Conservation (phyloP, 2,113 vertebrate species). For the Boulengerochromis microlepis region DNA sequence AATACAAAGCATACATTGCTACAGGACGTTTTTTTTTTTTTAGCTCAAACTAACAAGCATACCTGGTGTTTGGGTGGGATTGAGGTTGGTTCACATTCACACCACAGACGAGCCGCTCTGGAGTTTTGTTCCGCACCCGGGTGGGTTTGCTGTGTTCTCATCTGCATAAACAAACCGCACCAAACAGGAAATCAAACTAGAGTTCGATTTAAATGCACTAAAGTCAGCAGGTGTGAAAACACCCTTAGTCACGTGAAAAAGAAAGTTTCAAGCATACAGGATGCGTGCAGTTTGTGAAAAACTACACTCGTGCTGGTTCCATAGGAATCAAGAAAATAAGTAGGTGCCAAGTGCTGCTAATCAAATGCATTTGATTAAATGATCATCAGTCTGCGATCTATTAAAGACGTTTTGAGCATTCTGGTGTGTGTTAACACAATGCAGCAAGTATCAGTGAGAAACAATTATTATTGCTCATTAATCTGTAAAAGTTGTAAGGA, state of each 20-base stretch:
- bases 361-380: not conserved
- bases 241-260: not conserved
- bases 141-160: not conserved
- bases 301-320: not conserved
- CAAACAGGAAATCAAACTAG: not conserved
- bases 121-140: not conserved
- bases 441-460: not conserved
- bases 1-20: not conserved
- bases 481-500: not conserved
- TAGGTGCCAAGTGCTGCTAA: not conserved
- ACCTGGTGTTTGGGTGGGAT: not conserved
- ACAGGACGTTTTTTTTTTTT: not conserved
- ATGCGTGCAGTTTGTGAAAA: not conserved
- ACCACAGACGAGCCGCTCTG: not conserved
- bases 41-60: not conserved
- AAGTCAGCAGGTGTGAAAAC: not conserved
- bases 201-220: not conserved
- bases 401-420: not conserved
- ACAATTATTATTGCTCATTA: not conserved
- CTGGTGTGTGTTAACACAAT: not conserved
- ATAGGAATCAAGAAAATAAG: not conserved
- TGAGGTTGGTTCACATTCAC: not conserved
- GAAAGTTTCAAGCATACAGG: not conserved
- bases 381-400: not conserved
- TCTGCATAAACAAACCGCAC: not conserved